Base-by-base conservation (phyloP, 2,888 invertebrate species). In the Lycia hirtaria region DNA sequence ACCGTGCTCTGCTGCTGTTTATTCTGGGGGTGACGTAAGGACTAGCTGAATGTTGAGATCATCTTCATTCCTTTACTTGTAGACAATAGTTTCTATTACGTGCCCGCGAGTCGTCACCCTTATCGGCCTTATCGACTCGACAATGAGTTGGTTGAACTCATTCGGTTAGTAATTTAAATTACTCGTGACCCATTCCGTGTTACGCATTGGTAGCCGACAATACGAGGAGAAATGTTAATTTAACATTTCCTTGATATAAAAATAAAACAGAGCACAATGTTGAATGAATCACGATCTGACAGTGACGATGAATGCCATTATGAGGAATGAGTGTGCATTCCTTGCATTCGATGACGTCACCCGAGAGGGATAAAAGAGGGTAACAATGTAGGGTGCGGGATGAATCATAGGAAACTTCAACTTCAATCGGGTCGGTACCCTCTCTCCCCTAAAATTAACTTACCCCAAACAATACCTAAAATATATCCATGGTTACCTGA, bases 401-500 rank as follows among this genome's bases (percentile, higher is more conserved):
- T 92, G 90, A 92, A 88, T 92, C 91, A 91, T 87, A 83, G 85
- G 83, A 83, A 82, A 81, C 81, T 80, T 78, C n/a, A n/a, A n/a
- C n/a, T n/a, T n/a, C n/a, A n/a, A n/a, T 76, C 80, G 80, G 87
- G 86, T 87, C 87, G 83, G 76, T 83, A 84, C 83, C 87, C 85
- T 76, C 81, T 71, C 74, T 78, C 85, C 83, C 83, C 82, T 88
- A 87, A 84, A 85, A 83, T 79, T 85, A 80, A 67, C 70, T 64
- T 72, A 72, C 81, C 81, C 83, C 73, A 76, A 78, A 80, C 69
- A 64, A 57, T 56, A 62, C 67, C 73, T 67, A 73, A 40, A 71
- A 74, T 73, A 74, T 75, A 65, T 43, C 69, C 51, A 62, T 64
- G 63, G 65, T 67, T 71, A 71, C 64, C 62, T 64, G 64, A 60